Evolutionary conservation across 2,888 invertebrate genomes (phyloP).

Genomic region (Pseudococcus jackbeardsleyi): DNA sequence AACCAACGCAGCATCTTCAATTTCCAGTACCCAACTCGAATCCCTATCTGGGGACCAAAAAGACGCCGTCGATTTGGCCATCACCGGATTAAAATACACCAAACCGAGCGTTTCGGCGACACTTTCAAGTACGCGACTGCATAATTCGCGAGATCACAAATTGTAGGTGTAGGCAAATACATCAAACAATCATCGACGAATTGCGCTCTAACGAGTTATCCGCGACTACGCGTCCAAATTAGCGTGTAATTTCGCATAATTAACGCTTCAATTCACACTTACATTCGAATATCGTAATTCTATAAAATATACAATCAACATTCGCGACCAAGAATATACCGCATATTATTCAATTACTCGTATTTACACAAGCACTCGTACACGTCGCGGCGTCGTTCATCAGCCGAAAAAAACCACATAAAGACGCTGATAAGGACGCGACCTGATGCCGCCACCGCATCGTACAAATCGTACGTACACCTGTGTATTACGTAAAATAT

Average conservation of each 20-base stretch:
- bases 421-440: too few species aligned
- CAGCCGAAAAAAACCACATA: too few species aligned
- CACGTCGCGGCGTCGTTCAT: too few species aligned
- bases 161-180: not conserved
- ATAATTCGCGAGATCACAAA: not conserved
- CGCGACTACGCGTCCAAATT: not conserved
- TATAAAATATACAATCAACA: not conserved
- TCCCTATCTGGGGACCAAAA: constrained; percentile 47
- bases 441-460: too few species aligned
- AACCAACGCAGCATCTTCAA: constrained; percentile 56
- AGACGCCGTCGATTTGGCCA: constrained; percentile 45
- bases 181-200: not conserved
- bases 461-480: too few species aligned
- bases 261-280: not conserved
- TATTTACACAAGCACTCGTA: too few species aligned
- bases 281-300: not conserved
- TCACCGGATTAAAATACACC: constrained; percentile 37
- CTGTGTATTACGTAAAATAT: too few species aligned
- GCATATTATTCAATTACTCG: too few species aligned
- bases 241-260: constrained; percentile 19
- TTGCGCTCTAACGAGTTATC: not conserved
- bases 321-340: not conserved
- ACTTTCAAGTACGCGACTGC: not conserved
- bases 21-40: constrained; percentile 5
- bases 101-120: constrained; percentile 25